phyloP scores from a whole-genome alignment of 1,140 invertebrate genomes.

The Anastatus disparis region DNA sequence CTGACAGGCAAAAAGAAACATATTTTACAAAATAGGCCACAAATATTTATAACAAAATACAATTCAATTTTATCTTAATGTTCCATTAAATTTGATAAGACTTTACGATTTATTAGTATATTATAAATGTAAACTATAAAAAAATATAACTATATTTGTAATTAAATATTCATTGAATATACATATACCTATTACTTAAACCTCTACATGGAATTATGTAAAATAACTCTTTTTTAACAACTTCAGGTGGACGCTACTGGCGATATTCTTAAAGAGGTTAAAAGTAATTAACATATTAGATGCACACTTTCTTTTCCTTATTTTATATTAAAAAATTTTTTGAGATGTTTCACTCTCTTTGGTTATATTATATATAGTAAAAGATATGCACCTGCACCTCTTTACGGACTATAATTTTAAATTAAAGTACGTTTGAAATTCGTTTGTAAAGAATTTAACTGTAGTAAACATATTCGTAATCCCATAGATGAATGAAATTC shows the following conservation, averaged over 20 bases:
- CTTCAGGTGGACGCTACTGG: neutral
- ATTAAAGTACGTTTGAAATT: conserved; percentile 6
- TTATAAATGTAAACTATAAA: too few species aligned
- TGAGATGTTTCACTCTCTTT: neutral
- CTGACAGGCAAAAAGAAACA: too few species aligned
- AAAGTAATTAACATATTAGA: neutral
- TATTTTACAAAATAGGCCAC: too few species aligned
- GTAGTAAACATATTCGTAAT: conserved; percentile 13
- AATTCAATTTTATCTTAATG: too few species aligned
- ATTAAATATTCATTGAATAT: too few species aligned
- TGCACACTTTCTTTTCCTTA: neutral
- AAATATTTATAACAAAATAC: too few species aligned
- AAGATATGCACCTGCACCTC: neutral
- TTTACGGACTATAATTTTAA: conserved; percentile 19
- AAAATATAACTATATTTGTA: too few species aligned
- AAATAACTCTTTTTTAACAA: neutral
- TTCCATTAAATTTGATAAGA: too few species aligned
- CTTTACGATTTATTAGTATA: too few species aligned
- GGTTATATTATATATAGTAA: neutral
- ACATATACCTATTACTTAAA: neutral
- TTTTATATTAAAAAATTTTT: neutral
- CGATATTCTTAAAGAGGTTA: conserved; percentile 28
- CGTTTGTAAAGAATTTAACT: conserved; percentile 25
- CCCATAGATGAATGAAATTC: conserved; percentile 22
- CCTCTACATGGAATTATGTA: neutral